These are phyloP conservation scores for Austrolebias charrua DNA, from an alignment of 2,797 vertebrate species.

Conservation along the genomic window DNA sequence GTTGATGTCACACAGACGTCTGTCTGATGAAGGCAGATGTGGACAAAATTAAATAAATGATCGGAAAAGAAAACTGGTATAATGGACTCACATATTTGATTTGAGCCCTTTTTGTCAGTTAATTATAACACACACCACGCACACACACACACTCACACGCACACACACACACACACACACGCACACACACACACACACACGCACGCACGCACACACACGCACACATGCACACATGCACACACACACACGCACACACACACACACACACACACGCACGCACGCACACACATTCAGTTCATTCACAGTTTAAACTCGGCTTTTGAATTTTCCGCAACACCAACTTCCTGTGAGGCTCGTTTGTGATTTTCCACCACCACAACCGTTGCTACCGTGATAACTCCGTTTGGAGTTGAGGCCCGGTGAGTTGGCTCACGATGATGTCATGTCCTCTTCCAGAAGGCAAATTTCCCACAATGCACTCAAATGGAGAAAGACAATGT, in stretches of 20 bases:
- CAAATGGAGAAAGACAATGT: conserved; percentile 1
- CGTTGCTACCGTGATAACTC: conserved; percentile 59
- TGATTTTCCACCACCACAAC: conserved; percentile 5
- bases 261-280: no score
- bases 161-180: no score
- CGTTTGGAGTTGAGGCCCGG: conserved; percentile 32
- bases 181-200: no score
- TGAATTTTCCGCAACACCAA: no score
- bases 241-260: conserved; percentile 6
- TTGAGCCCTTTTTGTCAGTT: conserved; percentile 9
- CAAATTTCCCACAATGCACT: conserved; percentile 64
- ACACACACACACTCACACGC: no score
- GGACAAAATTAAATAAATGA: background rate
- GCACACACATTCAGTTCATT: no score
- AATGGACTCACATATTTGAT: background rate
- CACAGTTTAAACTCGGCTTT: no score
- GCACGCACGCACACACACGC: no score
- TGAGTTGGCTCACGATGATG: conserved; percentile 42
- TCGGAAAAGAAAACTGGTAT: background rate
- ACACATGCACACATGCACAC: no score
- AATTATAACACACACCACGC: no score
- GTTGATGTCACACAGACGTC: background rate
- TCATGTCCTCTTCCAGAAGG: conserved; percentile 54
- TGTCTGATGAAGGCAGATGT: background rate
- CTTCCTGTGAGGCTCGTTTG: no score